Conservation (phyloP, 2,113 vertebrate genomes). For the Colossoma macropomum region DNA sequence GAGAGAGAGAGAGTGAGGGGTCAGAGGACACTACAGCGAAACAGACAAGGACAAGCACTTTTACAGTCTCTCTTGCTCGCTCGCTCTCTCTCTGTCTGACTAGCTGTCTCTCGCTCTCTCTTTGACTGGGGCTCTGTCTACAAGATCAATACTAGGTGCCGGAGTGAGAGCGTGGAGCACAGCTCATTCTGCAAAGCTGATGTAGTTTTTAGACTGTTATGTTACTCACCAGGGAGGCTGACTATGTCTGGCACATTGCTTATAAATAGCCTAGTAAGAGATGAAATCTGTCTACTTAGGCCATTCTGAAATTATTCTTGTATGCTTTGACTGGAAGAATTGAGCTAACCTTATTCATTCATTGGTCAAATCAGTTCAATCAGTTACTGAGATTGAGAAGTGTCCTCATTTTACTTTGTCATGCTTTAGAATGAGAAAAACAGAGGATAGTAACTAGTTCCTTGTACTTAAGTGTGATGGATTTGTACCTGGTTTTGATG, state of each 20-base stretch:
- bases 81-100: neutral
- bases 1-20: neutral
- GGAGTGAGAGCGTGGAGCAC: neutral
- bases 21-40: neutral
- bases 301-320: neutral
- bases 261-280: neutral
- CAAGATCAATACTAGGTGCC: conserved; percentile 2
- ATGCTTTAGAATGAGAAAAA: neutral
- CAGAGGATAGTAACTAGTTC: too few species aligned
- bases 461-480: too few species aligned
- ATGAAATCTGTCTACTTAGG: neutral
- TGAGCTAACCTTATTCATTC: neutral
- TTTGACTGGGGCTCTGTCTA: neutral
- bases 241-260: neutral
- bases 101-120: neutral
- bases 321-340: neutral
- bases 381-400: neutral
- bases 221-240: neutral
- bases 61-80: neutral
- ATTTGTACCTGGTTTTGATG: too few species aligned
- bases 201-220: neutral
- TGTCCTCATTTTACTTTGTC: neutral
- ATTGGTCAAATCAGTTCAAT: neutral
- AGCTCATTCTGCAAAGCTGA: neutral
- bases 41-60: neutral